Base-by-base conservation (phyloP, 2,888 invertebrate species). In the Campopleginae sp. region DNA sequence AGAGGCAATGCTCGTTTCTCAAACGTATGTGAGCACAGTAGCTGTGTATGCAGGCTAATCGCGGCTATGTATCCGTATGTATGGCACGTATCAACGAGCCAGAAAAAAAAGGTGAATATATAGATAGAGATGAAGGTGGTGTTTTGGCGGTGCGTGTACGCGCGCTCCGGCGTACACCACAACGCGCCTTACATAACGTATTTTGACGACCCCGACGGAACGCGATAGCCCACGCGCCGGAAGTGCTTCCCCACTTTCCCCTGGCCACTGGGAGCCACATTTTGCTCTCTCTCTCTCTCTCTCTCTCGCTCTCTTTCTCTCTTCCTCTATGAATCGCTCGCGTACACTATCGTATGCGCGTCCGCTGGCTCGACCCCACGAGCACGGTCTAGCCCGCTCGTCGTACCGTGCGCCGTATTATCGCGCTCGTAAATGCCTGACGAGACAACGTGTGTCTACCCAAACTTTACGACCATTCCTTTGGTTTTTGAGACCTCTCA, bases 121-220 rank as follows among this genome's bases (percentile, higher is more conserved):
- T 6, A 27, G 65, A 82, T 42, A 51, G 70, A 68, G 48, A 79
- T 70, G 33, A 63, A 80, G 77, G 70, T 63, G 65, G 79, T n/a
- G n/a, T 42, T 42, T 44, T 27, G 44, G 71, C 76, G 58, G 82
- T 74, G 80, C 81, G 80, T 83, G 82, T 76, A 70, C 72, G 68
- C 72, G 68, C 80, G 76, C 42, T 71, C 65, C 80, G 82, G 71
- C 80, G 80, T 82, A 78, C 83, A 83, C 76, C 82, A 84, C 76
- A 85, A 87, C 86, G 86, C 85, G 86, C 72, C 86, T 90, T 89
- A 89, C 90, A 88, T 89, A 90, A 90, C 85, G 87, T 89, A 90
- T 89, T 90, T 89, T 88, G 89, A 90, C 90, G 90, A 90, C 89
- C 90, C 89, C 88, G 86, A 82, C 80, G 84, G 86, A 86, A 82